A percentile compares a stretch with the other conserved stretches of the same genome.
phyloP scores from a whole-genome alignment of 2,113 vertebrate genomes.

The Rhizomys pruinosus region DNA sequence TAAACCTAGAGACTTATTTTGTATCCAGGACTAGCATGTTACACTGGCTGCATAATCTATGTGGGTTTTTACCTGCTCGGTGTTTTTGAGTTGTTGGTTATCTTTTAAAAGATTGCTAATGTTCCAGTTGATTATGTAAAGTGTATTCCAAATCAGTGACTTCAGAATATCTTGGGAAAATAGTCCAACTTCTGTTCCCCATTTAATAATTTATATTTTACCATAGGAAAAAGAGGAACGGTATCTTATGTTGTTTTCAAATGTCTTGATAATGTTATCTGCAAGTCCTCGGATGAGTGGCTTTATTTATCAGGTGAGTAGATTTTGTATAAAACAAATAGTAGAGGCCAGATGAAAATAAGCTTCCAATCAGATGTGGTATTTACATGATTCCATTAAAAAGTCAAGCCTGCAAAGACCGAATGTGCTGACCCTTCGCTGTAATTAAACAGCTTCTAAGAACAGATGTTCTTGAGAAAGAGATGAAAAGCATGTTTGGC shows the following conservation, averaged over 20 bases:
- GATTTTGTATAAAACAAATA: conserved; percentile 51
- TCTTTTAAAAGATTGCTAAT: background rate
- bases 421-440: conserved; percentile 33
- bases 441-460: conserved; percentile 48
- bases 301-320: conserved; percentile 96
- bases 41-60: background rate
- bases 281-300: conserved; percentile 98
- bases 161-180: conserved; percentile 30
- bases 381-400: background rate
- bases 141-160: background rate
- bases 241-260: conserved; percentile 96
- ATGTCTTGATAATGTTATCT: conserved; percentile 93
- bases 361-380: background rate
- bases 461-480: conserved; percentile 61
- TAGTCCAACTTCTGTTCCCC: conserved; percentile 22
- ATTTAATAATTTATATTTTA: conserved; percentile 50
- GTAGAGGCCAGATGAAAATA: conserved; percentile 17
- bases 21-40: background rate
- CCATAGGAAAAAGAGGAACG: conserved; percentile 96
- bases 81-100: conserved; percentile 13
- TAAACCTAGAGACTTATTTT: conserved; percentile 10
- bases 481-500: no score
- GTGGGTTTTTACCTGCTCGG: background rate
- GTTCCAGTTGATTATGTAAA: background rate
- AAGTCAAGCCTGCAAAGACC: conserved; percentile 15